Percentiles rank a stretch among this genome's conserved stretches.
Evolutionary conservation across 2,888 invertebrate species (phyloP).

Genomic region (Isoperla grammatica): DNA sequence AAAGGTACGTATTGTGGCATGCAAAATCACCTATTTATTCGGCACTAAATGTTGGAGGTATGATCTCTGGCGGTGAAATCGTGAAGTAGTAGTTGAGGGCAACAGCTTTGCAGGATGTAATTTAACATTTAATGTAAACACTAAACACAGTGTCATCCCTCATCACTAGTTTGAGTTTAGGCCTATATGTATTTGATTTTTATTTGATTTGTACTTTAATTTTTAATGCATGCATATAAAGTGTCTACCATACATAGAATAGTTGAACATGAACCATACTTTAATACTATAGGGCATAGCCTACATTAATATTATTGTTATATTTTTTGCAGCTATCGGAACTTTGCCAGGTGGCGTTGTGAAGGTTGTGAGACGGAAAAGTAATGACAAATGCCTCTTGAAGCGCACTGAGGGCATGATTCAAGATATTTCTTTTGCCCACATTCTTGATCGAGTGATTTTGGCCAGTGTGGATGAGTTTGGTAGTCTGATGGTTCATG

Average conservation of each 20-base stretch:
- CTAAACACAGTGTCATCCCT: too few relatives aligned
- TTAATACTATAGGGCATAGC: too few relatives aligned
- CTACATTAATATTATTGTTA: not conserved
- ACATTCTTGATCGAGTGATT: constrained; percentile 67
- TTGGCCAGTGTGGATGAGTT: constrained; percentile 83
- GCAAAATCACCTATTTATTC: not conserved
- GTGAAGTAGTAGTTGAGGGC: too few relatives aligned
- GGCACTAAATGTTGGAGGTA: too few relatives aligned
- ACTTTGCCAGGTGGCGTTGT: constrained; percentile 61
- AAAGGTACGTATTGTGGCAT: constrained; percentile 57
- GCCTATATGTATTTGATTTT: too few relatives aligned
- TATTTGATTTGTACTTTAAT: constrained; percentile 19
- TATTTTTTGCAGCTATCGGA: constrained; percentile 27
- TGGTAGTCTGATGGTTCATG: constrained; percentile 77
- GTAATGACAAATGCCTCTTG: constrained; percentile 69
- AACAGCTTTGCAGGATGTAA: too few relatives aligned
- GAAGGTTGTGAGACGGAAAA: constrained; percentile 72
- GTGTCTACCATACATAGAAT: too few relatives aligned
- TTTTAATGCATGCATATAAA: too few relatives aligned
- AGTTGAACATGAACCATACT: too few relatives aligned
- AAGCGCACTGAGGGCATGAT: constrained; percentile 84
- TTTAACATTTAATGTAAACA: too few relatives aligned
- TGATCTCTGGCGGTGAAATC: too few relatives aligned
- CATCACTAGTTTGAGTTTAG: too few relatives aligned
- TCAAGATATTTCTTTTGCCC: constrained; percentile 88